Evolutionary conservation across 2,113 vertebrate species (phyloP).

Genomic region (Hiodon alosoides): DNA sequence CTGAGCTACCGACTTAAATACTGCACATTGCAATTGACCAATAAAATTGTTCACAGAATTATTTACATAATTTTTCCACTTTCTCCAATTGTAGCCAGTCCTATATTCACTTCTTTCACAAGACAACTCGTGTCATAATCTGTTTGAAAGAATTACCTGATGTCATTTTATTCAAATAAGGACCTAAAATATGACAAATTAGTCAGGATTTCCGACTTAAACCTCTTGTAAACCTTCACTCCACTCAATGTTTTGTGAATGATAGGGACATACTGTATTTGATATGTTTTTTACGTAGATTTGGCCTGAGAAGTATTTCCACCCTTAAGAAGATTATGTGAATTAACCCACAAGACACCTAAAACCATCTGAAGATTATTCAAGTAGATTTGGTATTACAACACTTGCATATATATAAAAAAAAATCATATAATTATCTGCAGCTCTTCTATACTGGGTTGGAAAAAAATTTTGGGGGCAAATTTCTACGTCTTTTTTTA

Average conservation of each 20-base stretch:
- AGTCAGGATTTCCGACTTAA: background rate
- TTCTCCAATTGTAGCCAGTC: no score
- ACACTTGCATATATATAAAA: background rate
- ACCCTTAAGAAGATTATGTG: background rate
- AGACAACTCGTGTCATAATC: no score
- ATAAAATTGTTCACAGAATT: no score
- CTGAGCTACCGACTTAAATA: no score
- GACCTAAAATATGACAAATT: no score
- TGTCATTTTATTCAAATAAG: no score
- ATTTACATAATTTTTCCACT: background rate
- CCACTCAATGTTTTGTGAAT: background rate
- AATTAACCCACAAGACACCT: slow-evolving; percentile 3
- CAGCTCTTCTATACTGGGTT: background rate
- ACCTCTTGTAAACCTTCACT: background rate
- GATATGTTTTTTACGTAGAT: slow-evolving; percentile 9
- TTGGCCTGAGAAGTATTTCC: slow-evolving; percentile 10
- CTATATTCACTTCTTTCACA: background rate
- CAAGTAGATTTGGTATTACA: slow-evolving; percentile 1
- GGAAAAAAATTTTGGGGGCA: no score
- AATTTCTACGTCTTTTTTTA: no score
- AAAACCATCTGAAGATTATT: slow-evolving; percentile 1
- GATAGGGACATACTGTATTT: slow-evolving; percentile 1
- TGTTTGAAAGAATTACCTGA: no score
- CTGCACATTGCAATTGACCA: no score
- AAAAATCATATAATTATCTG: background rate